Evolutionary conservation across 2,888 invertebrate genomes (phyloP), one percentile per base, ranked within the genome.

Genomic region (Panzeria rudis): DNA sequence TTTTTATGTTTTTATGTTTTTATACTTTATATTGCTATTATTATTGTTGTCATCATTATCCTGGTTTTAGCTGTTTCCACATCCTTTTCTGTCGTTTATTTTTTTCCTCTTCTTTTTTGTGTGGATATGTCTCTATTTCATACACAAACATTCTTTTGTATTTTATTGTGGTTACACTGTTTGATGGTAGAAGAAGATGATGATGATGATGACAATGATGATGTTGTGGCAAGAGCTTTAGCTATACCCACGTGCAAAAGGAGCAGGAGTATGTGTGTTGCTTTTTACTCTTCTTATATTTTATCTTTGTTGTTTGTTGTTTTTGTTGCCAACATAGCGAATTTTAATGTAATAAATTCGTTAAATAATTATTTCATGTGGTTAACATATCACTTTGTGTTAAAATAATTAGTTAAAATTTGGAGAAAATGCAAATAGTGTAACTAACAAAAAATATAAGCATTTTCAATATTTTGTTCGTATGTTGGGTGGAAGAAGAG

Each of bases 311-410:
- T 23, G n/a, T 47, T 50, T 23, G 44, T 9, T 56, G 64, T 25
- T 35, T 44, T 61, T 72, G 44, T 66, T 66, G 52, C 44, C 50
- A 61, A 47, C 69, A 50, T 82, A 75, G 69, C 81, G 69, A 78
- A 64, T 23, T 68, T 64, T 35, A 20, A 75, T 32, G 68, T 71
- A 62, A 73, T 85, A 85, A 85, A 75, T 75, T 72, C 68, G 56
- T 84, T 84, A 84, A 62, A 64, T 78, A 82, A 81, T 85, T 85
- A 82, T 81, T 73, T 85, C 62, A 62, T 82, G 75, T 62, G 78
- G 85, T 81, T 84, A 29, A 68, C 61, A 62, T 44, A 50, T 61
- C 66, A 76, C 52, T 72, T 59, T 64, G 47, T 79, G 47, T 69
- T 69, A 73, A 73, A 81, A 78, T 78, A 85, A 82, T 85, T 82